Percentiles rank a stretch among this genome's conserved stretches.
phyloP scores from a whole-genome alignment of 1,140 invertebrate genomes.

The Aphidius ervi region DNA sequence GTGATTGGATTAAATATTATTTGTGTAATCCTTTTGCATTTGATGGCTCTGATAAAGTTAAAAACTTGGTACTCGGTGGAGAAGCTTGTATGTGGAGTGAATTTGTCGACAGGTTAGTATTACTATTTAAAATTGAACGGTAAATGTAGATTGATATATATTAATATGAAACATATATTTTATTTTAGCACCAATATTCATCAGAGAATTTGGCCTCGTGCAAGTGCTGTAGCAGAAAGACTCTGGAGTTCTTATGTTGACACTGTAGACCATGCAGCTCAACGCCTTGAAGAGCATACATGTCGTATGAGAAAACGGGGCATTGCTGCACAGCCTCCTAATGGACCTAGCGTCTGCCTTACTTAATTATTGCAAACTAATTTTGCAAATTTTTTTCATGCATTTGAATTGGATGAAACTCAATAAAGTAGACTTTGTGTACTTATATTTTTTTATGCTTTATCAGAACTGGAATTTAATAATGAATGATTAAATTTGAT shows the following conservation, averaged over 20 bases:
- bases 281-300: conserved; percentile 75
- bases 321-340: conserved; percentile 68
- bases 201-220: conserved; percentile 71
- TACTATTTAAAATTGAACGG: no score
- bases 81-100: conserved; percentile 92
- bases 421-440: no score
- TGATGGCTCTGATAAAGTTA: conserved; percentile 30
- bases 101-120: conserved; percentile 60
- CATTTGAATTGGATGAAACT: no score
- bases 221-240: conserved; percentile 77
- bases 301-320: conserved; percentile 77
- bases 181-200: conserved; percentile 47
- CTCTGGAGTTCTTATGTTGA: conserved; percentile 62
- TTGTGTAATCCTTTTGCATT: conserved; percentile 69
- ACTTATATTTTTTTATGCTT: no score
- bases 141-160: no score
- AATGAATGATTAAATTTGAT: no score
- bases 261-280: conserved; percentile 49
- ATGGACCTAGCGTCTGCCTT: conserved; percentile 64
- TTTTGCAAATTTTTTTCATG: no score
- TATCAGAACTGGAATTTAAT: no score
- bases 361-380: conserved; percentile 8
- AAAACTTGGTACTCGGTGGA: conserved; percentile 70
- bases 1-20: conserved; percentile 78
- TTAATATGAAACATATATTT: no score